Percentiles rank a stretch among this genome's conserved stretches.
Evolutionary conservation across 2,113 vertebrate species (phyloP).

Genomic region (Saiga tatarica): DNA sequence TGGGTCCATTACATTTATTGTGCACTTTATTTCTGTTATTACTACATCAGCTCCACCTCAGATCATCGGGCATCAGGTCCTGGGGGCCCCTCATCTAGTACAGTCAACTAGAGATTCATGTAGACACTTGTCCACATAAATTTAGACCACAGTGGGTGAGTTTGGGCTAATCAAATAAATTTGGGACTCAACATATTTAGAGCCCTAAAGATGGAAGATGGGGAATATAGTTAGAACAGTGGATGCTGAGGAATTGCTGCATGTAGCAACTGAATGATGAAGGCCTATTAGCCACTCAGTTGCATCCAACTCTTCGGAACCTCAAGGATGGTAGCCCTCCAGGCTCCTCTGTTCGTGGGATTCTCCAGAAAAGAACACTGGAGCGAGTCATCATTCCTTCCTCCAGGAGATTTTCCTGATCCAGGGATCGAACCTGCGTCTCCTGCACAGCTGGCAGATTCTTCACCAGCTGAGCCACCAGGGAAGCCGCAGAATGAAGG

Average conservation of each 20-base stretch:
- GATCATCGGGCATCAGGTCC: neutral
- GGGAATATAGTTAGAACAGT: neutral
- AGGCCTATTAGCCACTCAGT: neutral
- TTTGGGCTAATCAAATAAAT: neutral
- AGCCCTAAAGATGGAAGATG: neutral
- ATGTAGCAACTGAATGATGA: neutral
- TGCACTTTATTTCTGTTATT: neutral
- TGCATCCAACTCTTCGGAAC: fast-evolving
- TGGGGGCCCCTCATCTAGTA: neutral
- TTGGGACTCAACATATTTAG: neutral
- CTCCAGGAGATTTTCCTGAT: neutral
- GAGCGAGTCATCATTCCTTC: neutral
- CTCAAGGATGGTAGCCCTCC: fast-evolving
- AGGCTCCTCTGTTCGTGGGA: neutral
- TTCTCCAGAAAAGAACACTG: neutral
- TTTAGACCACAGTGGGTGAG: neutral
- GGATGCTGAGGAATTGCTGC: neutral
- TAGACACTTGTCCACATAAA: neutral
- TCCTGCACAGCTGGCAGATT: neutral
- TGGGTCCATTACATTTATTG: neutral
- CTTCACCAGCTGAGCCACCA: neutral
- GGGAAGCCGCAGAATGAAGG: neutral
- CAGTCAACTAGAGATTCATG: neutral
- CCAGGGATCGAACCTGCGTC: neutral
- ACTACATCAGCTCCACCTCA: neutral